Evolutionary conservation across 2,797 vertebrate species (phyloP).

Genomic region (Morelia viridis): DNA sequence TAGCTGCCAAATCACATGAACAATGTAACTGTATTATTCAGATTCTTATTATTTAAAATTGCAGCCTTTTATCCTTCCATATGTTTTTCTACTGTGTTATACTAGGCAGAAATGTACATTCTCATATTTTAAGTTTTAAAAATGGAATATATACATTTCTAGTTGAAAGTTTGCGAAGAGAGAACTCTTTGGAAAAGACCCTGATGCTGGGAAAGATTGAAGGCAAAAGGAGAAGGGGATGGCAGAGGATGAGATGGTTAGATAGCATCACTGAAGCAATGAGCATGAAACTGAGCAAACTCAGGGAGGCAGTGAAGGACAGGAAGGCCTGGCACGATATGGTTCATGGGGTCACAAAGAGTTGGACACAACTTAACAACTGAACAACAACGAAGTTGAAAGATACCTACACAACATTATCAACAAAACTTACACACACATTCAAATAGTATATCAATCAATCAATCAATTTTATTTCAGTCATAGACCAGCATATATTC

Average conservation of each 20-base stretch:
- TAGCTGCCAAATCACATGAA: background rate
- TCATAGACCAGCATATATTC: no score
- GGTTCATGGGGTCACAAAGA: no score
- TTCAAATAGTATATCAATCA: background rate
- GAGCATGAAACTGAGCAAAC: no score
- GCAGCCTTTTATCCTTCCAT: background rate
- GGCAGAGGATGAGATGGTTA: no score
- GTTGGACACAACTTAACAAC: no score
- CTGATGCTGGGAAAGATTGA: no score
- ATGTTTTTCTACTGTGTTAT: background rate
- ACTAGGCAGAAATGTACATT: background rate
- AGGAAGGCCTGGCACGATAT: no score
- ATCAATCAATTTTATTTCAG: no score
- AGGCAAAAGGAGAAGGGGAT: no score
- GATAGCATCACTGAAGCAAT: no score
- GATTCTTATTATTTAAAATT: constrained; percentile 51
- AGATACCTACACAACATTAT: constrained; percentile 11
- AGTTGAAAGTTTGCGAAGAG: background rate
- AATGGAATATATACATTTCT: constrained; percentile 32
- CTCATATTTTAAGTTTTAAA: background rate
- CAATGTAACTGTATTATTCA: background rate
- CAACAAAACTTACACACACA: constrained; percentile 26
- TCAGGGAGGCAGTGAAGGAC: no score
- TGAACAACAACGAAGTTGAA: background rate
- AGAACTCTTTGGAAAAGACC: no score